Base-by-base conservation (phyloP, 2,888 invertebrate species). In the Callyntrura sp. region DNA sequence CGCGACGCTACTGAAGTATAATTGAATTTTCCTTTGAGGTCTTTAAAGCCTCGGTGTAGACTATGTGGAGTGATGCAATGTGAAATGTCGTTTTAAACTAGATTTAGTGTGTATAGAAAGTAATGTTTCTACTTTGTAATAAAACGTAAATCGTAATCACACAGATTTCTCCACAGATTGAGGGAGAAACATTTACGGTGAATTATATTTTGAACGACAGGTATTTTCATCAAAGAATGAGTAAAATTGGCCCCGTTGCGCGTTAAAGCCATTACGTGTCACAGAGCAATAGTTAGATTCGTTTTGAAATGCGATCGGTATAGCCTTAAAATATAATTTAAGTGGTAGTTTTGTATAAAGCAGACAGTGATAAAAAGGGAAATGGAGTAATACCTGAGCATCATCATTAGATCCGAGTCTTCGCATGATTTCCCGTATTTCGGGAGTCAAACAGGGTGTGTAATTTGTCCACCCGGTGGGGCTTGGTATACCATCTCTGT, bases 391-490 rank as follows among this genome's bases (percentile, higher is more conserved):
- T 94, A 96, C 96, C 94, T 95, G 94, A 4, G 94, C 94, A 51
- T 94, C 93, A 11, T 95, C 95, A 81, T 95, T 95, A 81, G 95
- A 95, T 60, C 95, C 95, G 14, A 96, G 96, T 94, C 96, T 96
- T 83, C 95, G 95, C 91, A 97, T 95, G 0, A 98, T 95, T 9
- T 96, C 95, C 68, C 96, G 95, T 83, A 97, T 96, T 94, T 97
- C 96, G 0, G 96, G 95, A 5, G 97, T 96, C 93, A 97, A 97
- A 94, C 98, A 98, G 0, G 96, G 96, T 0, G 97, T 97, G 94
- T 97, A 98, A 94, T 98, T 97, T 1, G 98, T 98, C 96, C 97
- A 98, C 1, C 98, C 98, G 23, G 94, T 62, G 82, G 91, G 60
- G 94, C 94, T 25, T 94, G 93, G 93, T 93, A 94, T 95, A 93